Conservation (phyloP, 2,797 vertebrate species). For the Lepilemur ruficaudatus region DNA sequence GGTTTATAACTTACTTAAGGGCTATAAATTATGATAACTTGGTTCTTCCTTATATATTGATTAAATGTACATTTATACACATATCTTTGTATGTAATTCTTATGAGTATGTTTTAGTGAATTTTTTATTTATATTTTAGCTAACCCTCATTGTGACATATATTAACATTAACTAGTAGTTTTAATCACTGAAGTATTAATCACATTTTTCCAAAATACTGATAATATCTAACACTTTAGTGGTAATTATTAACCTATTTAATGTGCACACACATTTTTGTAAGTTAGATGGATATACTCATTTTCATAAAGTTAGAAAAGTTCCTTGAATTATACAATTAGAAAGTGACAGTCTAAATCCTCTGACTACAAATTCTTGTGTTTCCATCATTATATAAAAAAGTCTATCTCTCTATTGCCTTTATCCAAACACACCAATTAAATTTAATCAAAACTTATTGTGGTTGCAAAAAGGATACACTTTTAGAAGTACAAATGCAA, state of each 20-base stretch:
- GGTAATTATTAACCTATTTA: background rate
- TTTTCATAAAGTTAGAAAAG: background rate
- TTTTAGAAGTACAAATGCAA: constrained; percentile 8
- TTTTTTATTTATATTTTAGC: background rate
- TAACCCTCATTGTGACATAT: background rate
- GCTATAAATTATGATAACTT: background rate
- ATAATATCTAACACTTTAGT: background rate
- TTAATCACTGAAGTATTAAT: background rate
- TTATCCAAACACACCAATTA: background rate
- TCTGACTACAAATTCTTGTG: background rate
- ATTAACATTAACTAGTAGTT: background rate
- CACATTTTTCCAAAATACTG: background rate
- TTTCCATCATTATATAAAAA: background rate
- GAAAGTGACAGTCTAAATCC: background rate
- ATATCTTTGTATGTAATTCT: background rate
- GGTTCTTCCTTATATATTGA: background rate
- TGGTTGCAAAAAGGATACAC: background rate
- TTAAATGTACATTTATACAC: background rate
- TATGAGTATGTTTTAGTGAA: background rate
- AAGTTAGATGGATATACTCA: background rate
- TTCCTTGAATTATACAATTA: background rate
- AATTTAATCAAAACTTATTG: background rate
- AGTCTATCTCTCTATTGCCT: background rate
- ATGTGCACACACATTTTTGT: background rate
- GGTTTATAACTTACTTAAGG: background rate